Percentiles rank a stretch among this genome's conserved stretches.
Evolutionary conservation across 2,797 vertebrate species (phyloP).

Genomic region (Rhynchotus rufescens): DNA sequence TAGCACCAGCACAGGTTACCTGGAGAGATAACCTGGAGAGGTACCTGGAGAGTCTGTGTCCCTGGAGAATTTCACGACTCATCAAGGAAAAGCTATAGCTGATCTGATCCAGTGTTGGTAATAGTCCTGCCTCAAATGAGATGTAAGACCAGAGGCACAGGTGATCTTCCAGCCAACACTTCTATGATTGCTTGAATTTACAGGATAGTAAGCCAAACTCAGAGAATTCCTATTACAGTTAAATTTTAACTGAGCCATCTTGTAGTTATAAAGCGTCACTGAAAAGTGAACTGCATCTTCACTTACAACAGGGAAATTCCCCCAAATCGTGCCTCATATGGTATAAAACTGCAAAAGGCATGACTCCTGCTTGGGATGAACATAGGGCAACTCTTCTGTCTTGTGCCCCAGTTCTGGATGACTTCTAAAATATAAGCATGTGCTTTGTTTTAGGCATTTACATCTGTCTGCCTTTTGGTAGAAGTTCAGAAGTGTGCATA

Average conservation of each 20-base stretch:
- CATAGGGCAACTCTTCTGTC: background rate
- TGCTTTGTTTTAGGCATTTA: background rate
- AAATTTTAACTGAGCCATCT: background rate
- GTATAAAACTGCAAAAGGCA: background rate
- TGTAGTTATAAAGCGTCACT: slow-evolving; percentile 5
- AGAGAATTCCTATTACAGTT: background rate
- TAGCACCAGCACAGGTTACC: background rate
- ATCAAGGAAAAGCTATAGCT: background rate
- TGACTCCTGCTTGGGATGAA: background rate
- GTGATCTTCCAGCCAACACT: background rate
- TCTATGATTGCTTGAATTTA: background rate
- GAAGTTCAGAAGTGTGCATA: background rate
- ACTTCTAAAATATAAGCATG: background rate
- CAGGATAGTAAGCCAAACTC: background rate
- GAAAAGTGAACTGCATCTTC: background rate
- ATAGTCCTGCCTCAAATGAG: background rate
- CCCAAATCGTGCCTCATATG: fast-evolving
- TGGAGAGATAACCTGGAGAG: background rate
- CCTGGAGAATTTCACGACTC: background rate
- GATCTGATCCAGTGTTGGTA: background rate
- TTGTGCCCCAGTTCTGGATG: background rate
- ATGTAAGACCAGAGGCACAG: background rate
- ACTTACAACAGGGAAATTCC: background rate
- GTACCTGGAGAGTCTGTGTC: background rate
- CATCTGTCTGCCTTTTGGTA: background rate